Evolutionary conservation across 2,797 vertebrate species (phyloP).

Genomic region (Poecilia wingei): DNA sequence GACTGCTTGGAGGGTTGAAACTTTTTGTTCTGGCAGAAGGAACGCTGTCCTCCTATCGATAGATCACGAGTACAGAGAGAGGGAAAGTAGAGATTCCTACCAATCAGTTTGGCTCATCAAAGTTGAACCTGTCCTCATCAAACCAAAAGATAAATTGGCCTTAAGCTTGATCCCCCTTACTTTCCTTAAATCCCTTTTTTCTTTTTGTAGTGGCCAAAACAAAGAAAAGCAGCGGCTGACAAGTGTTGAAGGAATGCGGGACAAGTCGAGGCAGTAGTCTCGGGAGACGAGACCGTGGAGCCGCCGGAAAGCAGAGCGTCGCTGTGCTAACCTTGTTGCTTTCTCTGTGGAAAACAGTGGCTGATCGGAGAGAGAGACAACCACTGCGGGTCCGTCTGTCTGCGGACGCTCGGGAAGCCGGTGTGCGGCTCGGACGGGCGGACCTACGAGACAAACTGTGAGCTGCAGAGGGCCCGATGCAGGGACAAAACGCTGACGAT

Average conservation of each 20-base stretch:
- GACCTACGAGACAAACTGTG: slow-evolving; percentile 93
- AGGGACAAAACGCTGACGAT: slow-evolving; percentile 86
- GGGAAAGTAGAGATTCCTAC: slow-evolving; percentile 3
- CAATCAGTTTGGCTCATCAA: not conserved
- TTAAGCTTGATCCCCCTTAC: slow-evolving; percentile 41
- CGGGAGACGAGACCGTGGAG: slow-evolving; percentile 19
- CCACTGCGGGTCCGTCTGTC: slow-evolving; percentile 89
- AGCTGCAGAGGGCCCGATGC: slow-evolving; percentile 96
- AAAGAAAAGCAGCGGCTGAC: slow-evolving; percentile 32
- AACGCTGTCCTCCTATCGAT: slow-evolving; percentile 49
- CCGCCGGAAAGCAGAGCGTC: not conserved
- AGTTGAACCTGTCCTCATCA: not conserved
- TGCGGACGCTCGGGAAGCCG: slow-evolving; percentile 87
- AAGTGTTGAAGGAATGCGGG: slow-evolving; percentile 32
- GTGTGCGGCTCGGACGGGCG: slow-evolving; percentile 94
- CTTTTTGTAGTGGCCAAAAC: slow-evolving; percentile 34
- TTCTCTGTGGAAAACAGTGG: slow-evolving; percentile 81
- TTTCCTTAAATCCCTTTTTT: no score
- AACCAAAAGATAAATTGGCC: slow-evolving; percentile 46
- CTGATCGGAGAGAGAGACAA: slow-evolving; percentile 93
- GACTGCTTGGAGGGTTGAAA: slow-evolving; percentile 52
- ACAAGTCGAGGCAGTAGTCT: slow-evolving; percentile 42
- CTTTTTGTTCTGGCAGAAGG: slow-evolving; percentile 56
- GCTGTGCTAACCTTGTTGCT: slow-evolving; percentile 9
- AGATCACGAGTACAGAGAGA: slow-evolving; percentile 34